phyloP scores from a whole-genome alignment of 2,113 vertebrate species.

The Andinoacara biseriatus region DNA sequence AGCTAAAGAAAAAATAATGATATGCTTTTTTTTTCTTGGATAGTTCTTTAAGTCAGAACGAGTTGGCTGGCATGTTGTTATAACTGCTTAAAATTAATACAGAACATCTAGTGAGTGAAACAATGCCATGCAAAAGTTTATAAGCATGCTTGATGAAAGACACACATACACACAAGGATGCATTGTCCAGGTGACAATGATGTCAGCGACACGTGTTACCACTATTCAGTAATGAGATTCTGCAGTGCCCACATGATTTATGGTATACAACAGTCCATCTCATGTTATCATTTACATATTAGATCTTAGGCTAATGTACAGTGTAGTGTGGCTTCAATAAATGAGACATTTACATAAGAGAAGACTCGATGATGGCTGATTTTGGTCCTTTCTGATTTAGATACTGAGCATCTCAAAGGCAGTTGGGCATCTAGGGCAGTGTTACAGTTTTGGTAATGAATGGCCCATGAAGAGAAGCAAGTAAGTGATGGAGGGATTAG shows the following conservation, averaged over 20 bases:
- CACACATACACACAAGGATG: constrained; percentile 18
- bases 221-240: neutral
- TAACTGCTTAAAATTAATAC: neutral
- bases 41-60: neutral
- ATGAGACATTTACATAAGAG: neutral
- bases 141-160: constrained; percentile 45
- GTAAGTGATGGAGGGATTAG: constrained; percentile 42
- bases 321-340: neutral
- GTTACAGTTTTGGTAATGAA: neutral
- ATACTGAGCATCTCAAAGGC: no score
- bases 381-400: neutral
- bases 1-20: neutral
- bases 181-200: constrained; percentile 11
- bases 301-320: neutral
- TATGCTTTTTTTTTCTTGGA: constrained; percentile 12
- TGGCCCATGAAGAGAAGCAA: constrained; percentile 14
- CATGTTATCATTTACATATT: neutral
- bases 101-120: neutral
- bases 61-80: neutral
- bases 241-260: constrained; percentile 14
- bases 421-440: neutral
- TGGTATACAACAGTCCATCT: neutral
- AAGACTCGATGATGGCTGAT: neutral
- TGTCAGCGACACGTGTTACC: constrained; percentile 29
- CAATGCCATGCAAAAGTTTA: constrained; percentile 25